Conservation (phyloP, 2,797 vertebrate species). For the Gymnodraco acuticeps region DNA sequence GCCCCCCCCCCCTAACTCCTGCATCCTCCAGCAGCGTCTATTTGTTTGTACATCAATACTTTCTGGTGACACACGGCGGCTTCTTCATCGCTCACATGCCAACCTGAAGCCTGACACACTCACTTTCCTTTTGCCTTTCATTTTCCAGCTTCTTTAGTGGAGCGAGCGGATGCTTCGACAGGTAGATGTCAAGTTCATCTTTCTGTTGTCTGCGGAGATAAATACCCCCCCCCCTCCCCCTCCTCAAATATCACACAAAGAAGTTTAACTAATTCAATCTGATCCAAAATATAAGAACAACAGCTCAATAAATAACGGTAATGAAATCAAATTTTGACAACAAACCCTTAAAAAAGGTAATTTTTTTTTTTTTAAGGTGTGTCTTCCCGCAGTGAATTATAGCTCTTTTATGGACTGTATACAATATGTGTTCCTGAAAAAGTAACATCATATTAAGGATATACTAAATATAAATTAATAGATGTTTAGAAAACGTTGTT, state of each 20-base stretch:
- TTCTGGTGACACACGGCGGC: constrained; percentile 59
- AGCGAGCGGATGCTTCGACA: constrained; percentile 44
- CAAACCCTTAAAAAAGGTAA: neutral
- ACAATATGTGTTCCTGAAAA: too few relatives aligned
- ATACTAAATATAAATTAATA: neutral
- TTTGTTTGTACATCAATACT: constrained; percentile 75
- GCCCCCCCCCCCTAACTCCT: constrained; percentile 60
- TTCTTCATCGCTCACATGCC: constrained; percentile 62
- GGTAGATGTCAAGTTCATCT: constrained; percentile 51
- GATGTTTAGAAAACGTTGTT: neutral
- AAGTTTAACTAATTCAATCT: neutral
- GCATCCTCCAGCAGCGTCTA: constrained; percentile 55
- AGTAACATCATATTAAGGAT: too few relatives aligned
- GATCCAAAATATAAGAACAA: neutral
- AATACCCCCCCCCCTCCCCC: constrained; percentile 18
- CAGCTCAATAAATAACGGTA: neutral
- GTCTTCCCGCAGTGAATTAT: neutral
- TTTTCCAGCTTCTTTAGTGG: neutral
- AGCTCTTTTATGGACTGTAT: too few relatives aligned
- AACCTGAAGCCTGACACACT: constrained; percentile 65
- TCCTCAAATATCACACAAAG: constrained; percentile 2
- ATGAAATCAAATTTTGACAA: constrained; percentile 21
- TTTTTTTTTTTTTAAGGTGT: neutral
- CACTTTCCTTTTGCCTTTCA: constrained; percentile 47
- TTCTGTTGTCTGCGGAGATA: constrained; percentile 32